These are phyloP conservation scores for Dendrocincla fuliginosa DNA, from an alignment of 2,797 vertebrate species.

Conservation along the genomic window DNA sequence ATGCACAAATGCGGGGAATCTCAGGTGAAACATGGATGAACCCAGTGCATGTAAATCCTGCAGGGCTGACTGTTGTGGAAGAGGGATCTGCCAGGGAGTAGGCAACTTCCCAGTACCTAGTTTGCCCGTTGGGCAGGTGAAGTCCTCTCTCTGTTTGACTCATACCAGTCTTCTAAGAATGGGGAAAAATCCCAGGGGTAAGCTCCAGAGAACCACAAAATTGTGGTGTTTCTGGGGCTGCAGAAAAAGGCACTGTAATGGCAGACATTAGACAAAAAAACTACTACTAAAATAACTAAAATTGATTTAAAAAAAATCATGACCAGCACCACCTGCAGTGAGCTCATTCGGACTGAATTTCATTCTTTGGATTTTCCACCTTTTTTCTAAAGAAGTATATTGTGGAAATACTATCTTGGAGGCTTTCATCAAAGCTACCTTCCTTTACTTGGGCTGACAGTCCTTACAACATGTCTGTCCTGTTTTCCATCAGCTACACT, in stretches of 20 bases:
- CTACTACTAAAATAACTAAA: background rate
- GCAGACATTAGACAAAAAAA: background rate
- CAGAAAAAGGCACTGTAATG: background rate
- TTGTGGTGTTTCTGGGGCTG: background rate
- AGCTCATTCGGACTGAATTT: background rate
- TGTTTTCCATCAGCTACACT: background rate
- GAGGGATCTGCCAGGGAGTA: background rate
- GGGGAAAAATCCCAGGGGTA: background rate
- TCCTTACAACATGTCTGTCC: background rate
- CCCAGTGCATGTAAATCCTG: background rate
- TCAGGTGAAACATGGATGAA: background rate
- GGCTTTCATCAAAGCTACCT: background rate
- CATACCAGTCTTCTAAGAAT: accelerated
- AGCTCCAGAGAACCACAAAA: background rate
- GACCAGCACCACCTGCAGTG: background rate
- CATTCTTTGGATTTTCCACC: background rate
- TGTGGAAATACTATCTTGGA: background rate
- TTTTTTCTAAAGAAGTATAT: background rate
- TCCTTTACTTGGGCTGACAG: background rate
- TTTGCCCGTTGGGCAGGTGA: background rate
- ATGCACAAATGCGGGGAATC: background rate
- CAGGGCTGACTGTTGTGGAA: background rate
- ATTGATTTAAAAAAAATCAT: background rate
- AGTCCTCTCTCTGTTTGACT: background rate
- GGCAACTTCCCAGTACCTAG: background rate